phyloP scores from a whole-genome alignment of 2,113 vertebrate genomes.

The Paradisaea rubra region DNA sequence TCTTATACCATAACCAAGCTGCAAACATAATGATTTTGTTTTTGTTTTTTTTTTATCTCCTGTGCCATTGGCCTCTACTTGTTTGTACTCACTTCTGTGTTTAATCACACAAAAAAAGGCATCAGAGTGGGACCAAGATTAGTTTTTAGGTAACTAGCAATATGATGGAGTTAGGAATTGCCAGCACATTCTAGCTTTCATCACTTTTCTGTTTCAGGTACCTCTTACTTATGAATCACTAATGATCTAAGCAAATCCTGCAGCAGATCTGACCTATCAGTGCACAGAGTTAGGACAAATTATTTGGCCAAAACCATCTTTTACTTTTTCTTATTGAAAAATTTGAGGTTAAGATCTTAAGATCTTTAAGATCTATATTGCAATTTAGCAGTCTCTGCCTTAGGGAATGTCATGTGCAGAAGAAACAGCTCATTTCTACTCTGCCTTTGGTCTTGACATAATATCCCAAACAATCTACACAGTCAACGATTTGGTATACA shows the following conservation, averaged over 20 bases:
- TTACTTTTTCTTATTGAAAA: neutral
- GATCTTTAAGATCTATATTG: neutral
- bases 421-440: neutral
- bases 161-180: neutral
- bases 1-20: neutral
- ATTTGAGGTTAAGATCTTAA: neutral
- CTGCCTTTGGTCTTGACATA: neutral
- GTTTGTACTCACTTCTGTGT: neutral
- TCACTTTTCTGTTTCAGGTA: neutral
- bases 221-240: neutral
- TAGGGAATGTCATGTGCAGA: neutral
- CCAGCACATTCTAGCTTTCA: neutral
- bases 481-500: neutral
- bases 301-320: neutral
- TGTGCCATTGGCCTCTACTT: neutral
- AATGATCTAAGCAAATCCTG: neutral
- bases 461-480: neutral
- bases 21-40: neutral
- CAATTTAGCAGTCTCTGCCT: neutral
- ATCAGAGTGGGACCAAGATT: neutral
- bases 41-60: neutral
- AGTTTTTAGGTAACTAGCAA: neutral
- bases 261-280: neutral
- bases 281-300: neutral
- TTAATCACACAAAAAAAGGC: neutral